phyloP scores from a whole-genome alignment of 37 sponge, comb jelly and placozoan genomes.

The Mnemiopsis leidyi region DNA sequence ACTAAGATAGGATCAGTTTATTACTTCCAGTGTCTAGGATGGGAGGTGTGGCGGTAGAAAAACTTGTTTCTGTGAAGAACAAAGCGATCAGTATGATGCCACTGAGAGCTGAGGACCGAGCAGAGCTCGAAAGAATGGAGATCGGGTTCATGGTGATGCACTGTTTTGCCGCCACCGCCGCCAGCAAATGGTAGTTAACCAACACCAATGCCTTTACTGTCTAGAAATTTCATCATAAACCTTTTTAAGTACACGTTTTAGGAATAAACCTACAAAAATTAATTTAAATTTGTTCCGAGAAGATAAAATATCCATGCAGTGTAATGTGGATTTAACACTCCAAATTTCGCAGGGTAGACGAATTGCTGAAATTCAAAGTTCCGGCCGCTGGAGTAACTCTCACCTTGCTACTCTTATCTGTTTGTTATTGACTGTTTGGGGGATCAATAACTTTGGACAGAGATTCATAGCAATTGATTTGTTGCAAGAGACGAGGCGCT shows the following conservation, averaged over 20 bases:
- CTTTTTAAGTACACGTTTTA: too few species aligned
- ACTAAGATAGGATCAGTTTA: too few species aligned
- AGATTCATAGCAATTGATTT: too few species aligned
- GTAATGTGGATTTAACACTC: background rate
- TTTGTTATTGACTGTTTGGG: background rate
- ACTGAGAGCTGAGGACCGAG: background rate
- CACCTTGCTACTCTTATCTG: background rate
- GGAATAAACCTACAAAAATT: too few species aligned
- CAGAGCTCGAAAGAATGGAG: slow-evolving; percentile 32
- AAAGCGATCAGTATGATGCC: background rate
- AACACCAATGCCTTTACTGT: background rate
- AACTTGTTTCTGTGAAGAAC: background rate
- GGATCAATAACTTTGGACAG: too few species aligned
- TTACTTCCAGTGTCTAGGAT: background rate
- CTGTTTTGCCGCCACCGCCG: slow-evolving; percentile 1
- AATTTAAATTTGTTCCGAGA: too few species aligned
- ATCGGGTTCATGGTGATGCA: slow-evolving; percentile 43
- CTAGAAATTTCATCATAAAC: too few species aligned
- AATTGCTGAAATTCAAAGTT: slow-evolving; percentile 56
- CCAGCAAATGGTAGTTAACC: slow-evolving; percentile 20
- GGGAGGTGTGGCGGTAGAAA: background rate
- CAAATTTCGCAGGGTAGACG: slow-evolving; percentile 54
- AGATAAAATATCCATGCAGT: too few species aligned
- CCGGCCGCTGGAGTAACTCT: slow-evolving; percentile 40
- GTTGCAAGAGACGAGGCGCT: too few species aligned